Evolutionary conservation across 2,797 vertebrate species (phyloP).

Genomic region (Iguana delicatissima): DNA sequence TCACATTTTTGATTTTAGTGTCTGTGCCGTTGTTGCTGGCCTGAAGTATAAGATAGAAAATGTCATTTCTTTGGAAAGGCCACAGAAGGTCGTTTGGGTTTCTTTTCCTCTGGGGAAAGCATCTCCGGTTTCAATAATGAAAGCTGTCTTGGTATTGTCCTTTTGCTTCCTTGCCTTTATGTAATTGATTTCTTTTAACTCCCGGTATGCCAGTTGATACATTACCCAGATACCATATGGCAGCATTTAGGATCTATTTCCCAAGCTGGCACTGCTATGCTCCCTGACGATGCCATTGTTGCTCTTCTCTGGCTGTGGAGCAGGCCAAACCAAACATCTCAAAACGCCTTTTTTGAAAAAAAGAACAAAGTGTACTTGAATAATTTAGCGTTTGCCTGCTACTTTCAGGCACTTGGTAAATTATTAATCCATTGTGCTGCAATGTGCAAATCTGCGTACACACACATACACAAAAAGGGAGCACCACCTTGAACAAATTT

Average conservation of each 20-base stretch:
- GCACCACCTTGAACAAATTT: conserved; percentile 70
- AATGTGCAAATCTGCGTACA: conserved; percentile 23
- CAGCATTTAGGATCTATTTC: conserved; percentile 15
- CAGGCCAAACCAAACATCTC: conserved; percentile 73
- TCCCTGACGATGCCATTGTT: neutral
- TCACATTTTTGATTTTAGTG: neutral
- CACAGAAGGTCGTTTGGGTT: conserved; percentile 65
- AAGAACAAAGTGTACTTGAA: conserved; percentile 70
- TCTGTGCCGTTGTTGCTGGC: neutral
- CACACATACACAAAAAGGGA: conserved; percentile 35
- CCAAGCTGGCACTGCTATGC: neutral
- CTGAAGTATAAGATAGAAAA: conserved; percentile 58
- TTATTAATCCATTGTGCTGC: conserved; percentile 75
- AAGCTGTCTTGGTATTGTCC: conserved; percentile 62
- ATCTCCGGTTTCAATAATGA: conserved; percentile 66
- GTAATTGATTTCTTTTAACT: conserved; percentile 42
- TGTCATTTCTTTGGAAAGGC: conserved; percentile 61
- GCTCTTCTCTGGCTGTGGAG: conserved; percentile 37
- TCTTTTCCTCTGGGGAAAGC: conserved; percentile 37
- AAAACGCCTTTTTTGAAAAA: conserved; percentile 59
- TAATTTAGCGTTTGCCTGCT: conserved; percentile 72
- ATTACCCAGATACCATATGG: conserved; percentile 54
- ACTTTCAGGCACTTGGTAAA: conserved; percentile 75
- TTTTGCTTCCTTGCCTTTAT: conserved; percentile 53
- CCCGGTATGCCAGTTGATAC: conserved; percentile 55